Conservation (phyloP, 2,113 vertebrate genomes). For the Platichthys flesus region DNA sequence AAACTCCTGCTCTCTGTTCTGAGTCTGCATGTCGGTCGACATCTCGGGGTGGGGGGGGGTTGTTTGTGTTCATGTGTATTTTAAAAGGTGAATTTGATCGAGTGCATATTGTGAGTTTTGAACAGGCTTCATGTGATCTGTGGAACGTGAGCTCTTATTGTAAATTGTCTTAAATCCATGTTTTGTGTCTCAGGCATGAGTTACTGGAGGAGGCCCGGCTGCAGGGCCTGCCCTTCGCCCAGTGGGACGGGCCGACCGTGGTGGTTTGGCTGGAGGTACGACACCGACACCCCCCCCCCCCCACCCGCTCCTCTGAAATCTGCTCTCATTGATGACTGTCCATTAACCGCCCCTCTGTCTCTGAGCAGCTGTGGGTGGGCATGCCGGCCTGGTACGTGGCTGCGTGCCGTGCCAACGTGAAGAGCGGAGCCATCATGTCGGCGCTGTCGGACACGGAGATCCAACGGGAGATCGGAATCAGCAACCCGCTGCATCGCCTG, state of each 20-base stretch:
- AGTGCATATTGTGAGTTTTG: conserved; percentile 10
- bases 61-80: conserved; percentile 2
- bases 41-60: no score
- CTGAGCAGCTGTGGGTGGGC: conserved; percentile 93
- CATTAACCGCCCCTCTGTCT: not conserved
- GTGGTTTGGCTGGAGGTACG: conserved; percentile 97
- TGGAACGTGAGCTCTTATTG: not conserved
- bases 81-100: no score
- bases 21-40: conserved; percentile 51
- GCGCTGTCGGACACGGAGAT: conserved; percentile 98
- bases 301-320: not conserved
- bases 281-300: accelerated
- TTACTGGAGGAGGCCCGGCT: conserved; percentile 95
- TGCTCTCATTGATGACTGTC: not conserved
- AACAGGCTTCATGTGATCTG: not conserved
- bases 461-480: conserved; percentile 97
- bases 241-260: conserved; percentile 97
- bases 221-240: conserved; percentile 94
- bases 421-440: conserved; percentile 98
- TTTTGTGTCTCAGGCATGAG: conserved; percentile 84
- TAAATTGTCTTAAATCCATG: not conserved
- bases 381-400: conserved; percentile 99
- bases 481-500: conserved; percentile 94
- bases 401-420: conserved; percentile 96
- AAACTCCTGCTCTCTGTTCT: conserved; percentile 36